Base-by-base conservation (phyloP, 2,888 invertebrate genomes). In the Tenthredo livida region DNA sequence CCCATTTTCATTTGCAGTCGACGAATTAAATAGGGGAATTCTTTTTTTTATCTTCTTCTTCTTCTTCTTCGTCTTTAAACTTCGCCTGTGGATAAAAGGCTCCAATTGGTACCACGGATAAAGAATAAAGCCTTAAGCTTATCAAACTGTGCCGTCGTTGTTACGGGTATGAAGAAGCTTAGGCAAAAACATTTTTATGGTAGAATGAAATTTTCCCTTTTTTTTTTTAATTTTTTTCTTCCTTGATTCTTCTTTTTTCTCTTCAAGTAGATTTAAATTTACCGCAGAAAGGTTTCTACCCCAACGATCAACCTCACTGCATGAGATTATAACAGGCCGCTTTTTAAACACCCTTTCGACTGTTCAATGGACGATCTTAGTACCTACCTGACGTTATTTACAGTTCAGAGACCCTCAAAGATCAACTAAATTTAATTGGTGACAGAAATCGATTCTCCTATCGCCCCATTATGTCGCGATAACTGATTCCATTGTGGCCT, bases 381-480 rank as follows among this genome's bases (percentile, higher is more conserved):
- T 12, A 29, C 29, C 29, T 29, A 47, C 9, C 43, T 37, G 17
- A 9, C 72, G 72, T 43, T 73, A 73, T 73, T 43, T 21, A 43
- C 21, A n/a, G 77, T 50, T 50, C 50, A 47, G 12, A n/a, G 33
- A 25, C 43, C 21, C 40, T 73, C 72, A 54, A 77, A 77, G 47
- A 29, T 50, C 77, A 17, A 77, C 40, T 47, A 47, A 75, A 40
- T 25, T 47, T 54, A 54, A 77, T 77, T 77, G 9, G 40, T 40
- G 58, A 40, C 61, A 17, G 25, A 33, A 80, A 80, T 61, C 50
- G 80, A 80, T 80, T 25, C 40, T 77, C 33, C 33, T 77, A 77
- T 77, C 54, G 43, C 77, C 54, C 9, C 50, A 50, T 50, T 29
- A 43, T 33, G 77, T 77, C 33, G 77, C n/a, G 80, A 80, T 80